Conservation (phyloP, 2,888 invertebrate genomes). For the Monopis laevigella region DNA sequence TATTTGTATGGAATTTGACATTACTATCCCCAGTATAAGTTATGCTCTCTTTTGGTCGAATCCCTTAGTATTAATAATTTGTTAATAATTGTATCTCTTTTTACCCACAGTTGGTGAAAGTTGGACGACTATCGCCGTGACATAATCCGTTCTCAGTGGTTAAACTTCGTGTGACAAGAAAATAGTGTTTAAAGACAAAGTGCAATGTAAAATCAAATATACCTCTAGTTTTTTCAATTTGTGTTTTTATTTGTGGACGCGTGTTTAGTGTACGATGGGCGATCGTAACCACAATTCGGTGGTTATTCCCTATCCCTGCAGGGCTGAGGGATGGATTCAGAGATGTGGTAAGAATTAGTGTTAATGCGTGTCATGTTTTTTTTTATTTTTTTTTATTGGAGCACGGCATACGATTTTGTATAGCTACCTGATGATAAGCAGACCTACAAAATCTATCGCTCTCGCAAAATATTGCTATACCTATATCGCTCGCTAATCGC, state of each 20-base stretch:
- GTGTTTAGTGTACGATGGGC: slow-evolving; percentile 5
- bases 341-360: slow-evolving; percentile 52
- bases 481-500: too few species aligned
- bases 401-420: too few species aligned
- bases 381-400: too few species aligned
- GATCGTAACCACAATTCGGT: slow-evolving; percentile 26
- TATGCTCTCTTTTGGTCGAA: too few species aligned
- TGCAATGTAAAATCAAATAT: neutral
- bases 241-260: neutral
- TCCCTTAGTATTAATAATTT: neutral
- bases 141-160: neutral
- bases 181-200: too few species aligned
- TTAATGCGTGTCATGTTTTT: slow-evolving; percentile 27
- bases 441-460: too few species aligned
- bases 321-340: slow-evolving; percentile 58
- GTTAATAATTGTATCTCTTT: slow-evolving; percentile 27
- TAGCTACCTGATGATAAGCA: too few species aligned
- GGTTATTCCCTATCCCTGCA: slow-evolving; percentile 51
- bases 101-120: slow-evolving; percentile 55
- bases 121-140: slow-evolving; percentile 17
- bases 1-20: too few species aligned
- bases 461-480: too few species aligned
- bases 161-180: too few species aligned
- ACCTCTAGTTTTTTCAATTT: neutral
- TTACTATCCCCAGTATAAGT: too few species aligned